Evolutionary conservation across 2,797 vertebrate species (phyloP), one percentile per base, ranked within the genome.

Genomic region (Anomalospiza imberbis): DNA sequence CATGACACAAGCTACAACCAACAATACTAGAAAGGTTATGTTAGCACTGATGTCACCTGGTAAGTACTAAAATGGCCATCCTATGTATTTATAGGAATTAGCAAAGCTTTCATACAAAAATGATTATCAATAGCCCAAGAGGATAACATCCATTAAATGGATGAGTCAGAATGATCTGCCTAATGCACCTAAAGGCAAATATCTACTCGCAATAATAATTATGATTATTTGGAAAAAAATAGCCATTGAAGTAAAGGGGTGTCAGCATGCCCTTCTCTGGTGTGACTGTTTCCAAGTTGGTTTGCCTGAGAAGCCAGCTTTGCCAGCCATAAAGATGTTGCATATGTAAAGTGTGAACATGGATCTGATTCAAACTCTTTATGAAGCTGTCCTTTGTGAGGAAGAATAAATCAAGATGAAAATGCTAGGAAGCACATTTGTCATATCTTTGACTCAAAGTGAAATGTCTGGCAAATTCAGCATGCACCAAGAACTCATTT

Each of bases 321-420:
- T 57, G 81, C 84, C 87, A 91, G 48, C 58, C 32, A 45, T 47
- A 85, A 85, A 93, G 82, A 72, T 36, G 40, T 55, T 51, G 88
- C 81, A 72, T 48, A 34, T 87, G 54, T 17, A 20, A 85, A 75
- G 76, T 89, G 85, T 61, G 95, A 94, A 93, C 11, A n/a, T 45
- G 93, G 89, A 93, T 85, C 68, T 62, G 71, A 96, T 91, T 96
- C 94, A 92, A 91, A 85, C 44, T 94, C 71, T 89, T 95, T 88
- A 91, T 19, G 55, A 94, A 92, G 87, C 44, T 91, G 40, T 89
- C 74, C 87, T 95, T 93, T 66, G 76, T 51, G 22, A 68, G 34
- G 76, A 78, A 88, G 85, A 78, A 81, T 85, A 95, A 93, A 95
- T 92, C 85, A 89, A 89, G 34, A 44, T 9, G 65, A 94, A 86